These are phyloP conservation scores for Rhinogobius similis DNA, from an alignment of 2,113 vertebrate genomes.

Conservation along the genomic window DNA sequence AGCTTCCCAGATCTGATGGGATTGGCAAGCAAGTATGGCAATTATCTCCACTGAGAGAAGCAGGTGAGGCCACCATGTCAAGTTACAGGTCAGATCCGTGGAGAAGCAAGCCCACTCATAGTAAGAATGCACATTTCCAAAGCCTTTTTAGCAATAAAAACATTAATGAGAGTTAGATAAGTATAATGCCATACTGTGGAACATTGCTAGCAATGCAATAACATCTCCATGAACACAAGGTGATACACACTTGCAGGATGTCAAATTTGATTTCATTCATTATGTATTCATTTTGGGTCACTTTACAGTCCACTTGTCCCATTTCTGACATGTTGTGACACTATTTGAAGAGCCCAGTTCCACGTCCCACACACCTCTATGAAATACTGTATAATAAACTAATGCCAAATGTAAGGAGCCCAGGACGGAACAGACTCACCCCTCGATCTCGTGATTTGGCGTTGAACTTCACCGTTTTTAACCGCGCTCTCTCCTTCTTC, in stretches of 20 bases:
- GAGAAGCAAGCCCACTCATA: too few relatives aligned
- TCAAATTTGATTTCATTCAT: too few relatives aligned
- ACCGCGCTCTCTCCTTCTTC: constrained; percentile 94
- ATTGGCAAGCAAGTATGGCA: too few relatives aligned
- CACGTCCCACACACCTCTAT: not conserved
- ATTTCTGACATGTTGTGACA: not conserved
- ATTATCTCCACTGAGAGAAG: not conserved
- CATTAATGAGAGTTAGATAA: not conserved
- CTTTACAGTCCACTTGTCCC: not conserved
- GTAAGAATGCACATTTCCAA: too few relatives aligned
- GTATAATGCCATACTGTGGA: not conserved
- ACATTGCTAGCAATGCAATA: not conserved
- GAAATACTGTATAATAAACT: not conserved
- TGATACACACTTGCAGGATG: too few relatives aligned
- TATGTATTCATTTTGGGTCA: too few relatives aligned
- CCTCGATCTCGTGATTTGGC: constrained; percentile 93
- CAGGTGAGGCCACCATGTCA: too few relatives aligned
- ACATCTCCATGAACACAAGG: too few relatives aligned
- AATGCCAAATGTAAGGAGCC: too few relatives aligned
- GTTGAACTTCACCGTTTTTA: constrained; percentile 99
- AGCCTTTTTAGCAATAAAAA: too few relatives aligned
- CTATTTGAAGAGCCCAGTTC: not conserved
- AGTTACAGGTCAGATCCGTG: too few relatives aligned
- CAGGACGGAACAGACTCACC: constrained; percentile 82
- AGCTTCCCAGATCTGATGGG: too few relatives aligned